Evolutionary conservation across 2,888 invertebrate genomes (phyloP).

Genomic region (Ceraclea dissimilis): DNA sequence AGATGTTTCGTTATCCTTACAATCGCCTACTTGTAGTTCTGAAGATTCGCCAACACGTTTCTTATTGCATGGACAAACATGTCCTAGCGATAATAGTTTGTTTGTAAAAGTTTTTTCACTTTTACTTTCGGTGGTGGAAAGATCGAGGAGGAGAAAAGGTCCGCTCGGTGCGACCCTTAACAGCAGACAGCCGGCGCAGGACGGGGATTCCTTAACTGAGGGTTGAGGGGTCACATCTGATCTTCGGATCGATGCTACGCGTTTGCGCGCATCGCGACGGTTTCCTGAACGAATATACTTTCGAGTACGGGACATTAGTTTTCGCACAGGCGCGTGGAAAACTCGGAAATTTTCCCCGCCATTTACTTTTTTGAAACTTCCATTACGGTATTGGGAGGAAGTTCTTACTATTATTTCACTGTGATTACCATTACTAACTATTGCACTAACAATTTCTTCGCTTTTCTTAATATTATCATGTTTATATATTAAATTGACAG

Average conservation of each 20-base stretch:
- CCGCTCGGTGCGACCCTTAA: constrained; percentile 29
- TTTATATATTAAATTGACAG: neutral
- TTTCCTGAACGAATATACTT: constrained; percentile 36
- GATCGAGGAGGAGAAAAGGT: constrained; percentile 25
- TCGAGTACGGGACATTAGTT: constrained; percentile 19
- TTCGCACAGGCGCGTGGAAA: constrained; percentile 8
- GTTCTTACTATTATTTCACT: neutral
- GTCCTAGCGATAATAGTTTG: constrained; percentile 6
- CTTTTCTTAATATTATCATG: neutral
- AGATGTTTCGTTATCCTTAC: neutral
- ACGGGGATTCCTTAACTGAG: constrained; percentile 32
- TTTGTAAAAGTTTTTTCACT: constrained; percentile 16
- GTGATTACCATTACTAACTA: neutral
- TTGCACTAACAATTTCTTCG: neutral
- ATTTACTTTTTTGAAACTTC: constrained; percentile 7
- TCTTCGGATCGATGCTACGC: constrained; percentile 38
- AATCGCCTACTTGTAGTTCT: neutral
- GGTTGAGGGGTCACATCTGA: constrained; percentile 33
- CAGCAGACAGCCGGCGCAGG: constrained; percentile 33
- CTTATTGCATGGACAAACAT: constrained; percentile 5
- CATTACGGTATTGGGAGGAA: neutral
- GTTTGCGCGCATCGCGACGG: constrained; percentile 33
- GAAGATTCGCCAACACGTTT: neutral
- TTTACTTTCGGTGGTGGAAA: constrained; percentile 12
- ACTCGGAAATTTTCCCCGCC: constrained; percentile 14